A percentile compares a stretch with the other conserved stretches of the same genome.
These are phyloP conservation scores for Oceanodroma leucorhoa DNA, from an alignment of 2,797 vertebrate genomes.

Conservation along the genomic window DNA sequence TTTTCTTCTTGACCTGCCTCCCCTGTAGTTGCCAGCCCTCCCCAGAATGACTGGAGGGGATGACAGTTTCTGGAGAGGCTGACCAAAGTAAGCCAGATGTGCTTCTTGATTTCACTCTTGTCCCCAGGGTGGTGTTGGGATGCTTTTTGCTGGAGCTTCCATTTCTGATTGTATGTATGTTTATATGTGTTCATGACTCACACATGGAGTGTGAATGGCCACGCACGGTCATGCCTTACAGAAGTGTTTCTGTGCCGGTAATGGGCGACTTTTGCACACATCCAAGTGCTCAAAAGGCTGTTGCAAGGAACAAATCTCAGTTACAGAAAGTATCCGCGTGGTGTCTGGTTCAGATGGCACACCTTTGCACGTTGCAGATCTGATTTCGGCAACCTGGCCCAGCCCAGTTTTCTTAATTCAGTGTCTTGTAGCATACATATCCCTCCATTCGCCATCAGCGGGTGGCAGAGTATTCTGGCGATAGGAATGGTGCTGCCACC, in stretches of 20 bases:
- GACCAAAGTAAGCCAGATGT: slow-evolving; percentile 24
- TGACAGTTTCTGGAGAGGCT: not conserved
- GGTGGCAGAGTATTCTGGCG: not conserved
- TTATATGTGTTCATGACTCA: not conserved
- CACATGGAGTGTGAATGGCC: fast-evolving
- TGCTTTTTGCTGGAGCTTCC: slow-evolving; percentile 12
- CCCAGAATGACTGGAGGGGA: not conserved
- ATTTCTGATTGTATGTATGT: not conserved
- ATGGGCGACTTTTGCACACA: not conserved
- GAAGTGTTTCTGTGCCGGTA: not conserved
- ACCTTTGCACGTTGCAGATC: not conserved
- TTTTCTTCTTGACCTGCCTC: not conserved
- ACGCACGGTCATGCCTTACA: not conserved
- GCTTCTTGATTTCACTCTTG: not conserved
- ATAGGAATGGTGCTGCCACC: not conserved
- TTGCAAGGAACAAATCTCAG: not conserved
- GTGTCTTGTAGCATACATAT: not conserved
- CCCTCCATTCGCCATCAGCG: not conserved
- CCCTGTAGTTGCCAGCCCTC: not conserved
- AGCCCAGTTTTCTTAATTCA: not conserved
- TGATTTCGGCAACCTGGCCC: not conserved
- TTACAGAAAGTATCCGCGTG: not conserved
- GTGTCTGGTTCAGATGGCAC: not conserved
- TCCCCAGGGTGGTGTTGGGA: not conserved
- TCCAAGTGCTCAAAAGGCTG: not conserved